phyloP scores from a whole-genome alignment of 1,140 invertebrate species.

The Solenopsis invicta region DNA sequence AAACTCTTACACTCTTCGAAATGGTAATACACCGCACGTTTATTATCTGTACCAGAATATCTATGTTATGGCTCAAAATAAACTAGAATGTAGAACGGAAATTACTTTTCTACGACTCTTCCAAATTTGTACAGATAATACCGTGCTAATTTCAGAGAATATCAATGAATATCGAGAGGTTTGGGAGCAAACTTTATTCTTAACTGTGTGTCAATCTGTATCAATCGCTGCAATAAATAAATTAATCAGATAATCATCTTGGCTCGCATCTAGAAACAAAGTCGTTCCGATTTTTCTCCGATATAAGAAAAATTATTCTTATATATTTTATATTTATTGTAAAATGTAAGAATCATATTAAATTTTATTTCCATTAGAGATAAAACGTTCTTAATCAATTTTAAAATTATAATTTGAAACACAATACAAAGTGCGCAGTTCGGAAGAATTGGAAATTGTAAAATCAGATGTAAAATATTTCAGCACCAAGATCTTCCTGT shows the following conservation, averaged over 20 bases:
- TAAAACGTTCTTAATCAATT: not conserved
- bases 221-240: not conserved
- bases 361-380: not conserved
- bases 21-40: conserved; percentile 13
- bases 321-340: not conserved
- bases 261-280: not conserved
- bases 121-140: not conserved
- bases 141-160: not conserved
- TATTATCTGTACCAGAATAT: conserved; percentile 25
- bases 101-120: not conserved
- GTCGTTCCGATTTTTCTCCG: not conserved
- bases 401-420: not conserved
- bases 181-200: conserved; percentile 1
- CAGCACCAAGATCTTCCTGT: no score
- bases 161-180: not conserved
- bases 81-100: not conserved
- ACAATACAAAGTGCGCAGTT: not conserved
- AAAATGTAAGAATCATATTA: not conserved
- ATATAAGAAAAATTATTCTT: not conserved
- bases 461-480: no score
- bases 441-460: no score
- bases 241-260: not conserved
- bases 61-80: not conserved
- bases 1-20: conserved; percentile 11
- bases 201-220: not conserved